Evolutionary conservation across 2,888 invertebrate genomes (phyloP).

Genomic region (Hemithea aestivaria): DNA sequence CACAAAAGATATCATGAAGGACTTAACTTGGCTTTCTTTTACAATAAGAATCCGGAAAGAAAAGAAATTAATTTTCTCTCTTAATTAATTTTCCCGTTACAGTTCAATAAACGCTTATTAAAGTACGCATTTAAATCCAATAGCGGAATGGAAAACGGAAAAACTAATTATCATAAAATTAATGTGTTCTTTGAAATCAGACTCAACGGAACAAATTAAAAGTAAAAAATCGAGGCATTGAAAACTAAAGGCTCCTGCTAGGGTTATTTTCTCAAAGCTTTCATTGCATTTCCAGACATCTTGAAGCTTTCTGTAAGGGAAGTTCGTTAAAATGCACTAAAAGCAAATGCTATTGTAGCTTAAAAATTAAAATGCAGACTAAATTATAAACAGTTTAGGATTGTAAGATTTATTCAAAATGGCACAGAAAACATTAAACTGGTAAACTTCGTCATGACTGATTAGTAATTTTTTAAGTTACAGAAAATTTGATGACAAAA

Average conservation of each 20-base stretch:
- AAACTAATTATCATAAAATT: conserved; percentile 26
- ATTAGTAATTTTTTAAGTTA: no score
- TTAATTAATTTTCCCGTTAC: background rate
- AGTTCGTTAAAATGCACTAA: no score
- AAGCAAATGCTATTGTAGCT: no score
- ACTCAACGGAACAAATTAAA: conserved; percentile 31
- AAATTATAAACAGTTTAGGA: no score
- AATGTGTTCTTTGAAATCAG: conserved; percentile 27
- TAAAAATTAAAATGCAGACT: no score
- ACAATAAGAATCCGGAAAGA: conserved; percentile 1
- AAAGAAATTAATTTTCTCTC: conserved; percentile 1
- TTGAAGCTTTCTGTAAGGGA: background rate
- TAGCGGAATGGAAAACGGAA: conserved; percentile 6
- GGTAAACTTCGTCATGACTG: no score
- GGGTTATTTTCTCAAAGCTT: conserved; percentile 6
- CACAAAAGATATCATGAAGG: no score
- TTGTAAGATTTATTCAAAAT: no score
- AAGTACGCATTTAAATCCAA: conserved; percentile 5
- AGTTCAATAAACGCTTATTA: conserved; percentile 1
- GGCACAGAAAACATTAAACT: no score
- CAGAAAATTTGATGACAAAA: no score
- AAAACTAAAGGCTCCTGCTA: conserved; percentile 10
- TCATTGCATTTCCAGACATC: conserved; percentile 7
- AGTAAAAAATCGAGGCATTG: conserved; percentile 19
- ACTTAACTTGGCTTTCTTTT: no score